A percentile compares a stretch with the other conserved stretches of the same genome.
Evolutionary conservation across 2,113 vertebrate genomes (phyloP).

Genomic region (Reinhardtius hippoglossoides): DNA sequence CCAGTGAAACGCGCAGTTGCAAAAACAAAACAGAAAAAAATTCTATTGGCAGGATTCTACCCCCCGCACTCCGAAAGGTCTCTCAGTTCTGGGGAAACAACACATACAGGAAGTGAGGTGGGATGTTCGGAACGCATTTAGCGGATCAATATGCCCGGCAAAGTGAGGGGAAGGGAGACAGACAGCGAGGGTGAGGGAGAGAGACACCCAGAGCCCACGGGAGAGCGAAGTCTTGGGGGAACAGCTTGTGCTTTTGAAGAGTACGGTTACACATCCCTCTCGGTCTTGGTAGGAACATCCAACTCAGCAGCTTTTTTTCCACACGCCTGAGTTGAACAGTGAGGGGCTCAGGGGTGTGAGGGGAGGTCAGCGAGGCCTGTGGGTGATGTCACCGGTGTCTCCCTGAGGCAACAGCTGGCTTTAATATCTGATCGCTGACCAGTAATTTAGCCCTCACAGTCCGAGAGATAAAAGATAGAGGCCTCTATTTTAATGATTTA

Average conservation of each 20-base stretch:
- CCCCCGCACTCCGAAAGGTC: conserved; percentile 79
- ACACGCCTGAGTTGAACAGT: conserved; percentile 36
- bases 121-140: conserved; percentile 82
- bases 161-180: conserved; percentile 70
- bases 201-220: conserved; percentile 68
- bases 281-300: conserved; percentile 70
- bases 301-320: conserved; percentile 82
- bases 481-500: conserved; percentile 1
- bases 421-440: conserved; percentile 43
- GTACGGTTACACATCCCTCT: conserved; percentile 82
- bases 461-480: neutral
- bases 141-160: conserved; percentile 79
- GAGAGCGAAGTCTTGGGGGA: conserved; percentile 72
- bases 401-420: conserved; percentile 38
- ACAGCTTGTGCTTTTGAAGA: conserved; percentile 79
- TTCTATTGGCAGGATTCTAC: conserved; percentile 80
- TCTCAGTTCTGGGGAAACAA: conserved; percentile 79
- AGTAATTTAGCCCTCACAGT: neutral
- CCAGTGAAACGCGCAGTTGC: conserved; percentile 11
- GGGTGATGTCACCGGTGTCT: conserved; percentile 64
- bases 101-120: conserved; percentile 85
- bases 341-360: conserved; percentile 28
- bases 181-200: conserved; percentile 45
- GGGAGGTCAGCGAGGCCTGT: conserved; percentile 33
- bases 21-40: conserved; percentile 13